These are phyloP conservation scores for Stomatorhinus ivindoensis DNA, from an alignment of 2,113 vertebrate species.

Conservation along the genomic window DNA sequence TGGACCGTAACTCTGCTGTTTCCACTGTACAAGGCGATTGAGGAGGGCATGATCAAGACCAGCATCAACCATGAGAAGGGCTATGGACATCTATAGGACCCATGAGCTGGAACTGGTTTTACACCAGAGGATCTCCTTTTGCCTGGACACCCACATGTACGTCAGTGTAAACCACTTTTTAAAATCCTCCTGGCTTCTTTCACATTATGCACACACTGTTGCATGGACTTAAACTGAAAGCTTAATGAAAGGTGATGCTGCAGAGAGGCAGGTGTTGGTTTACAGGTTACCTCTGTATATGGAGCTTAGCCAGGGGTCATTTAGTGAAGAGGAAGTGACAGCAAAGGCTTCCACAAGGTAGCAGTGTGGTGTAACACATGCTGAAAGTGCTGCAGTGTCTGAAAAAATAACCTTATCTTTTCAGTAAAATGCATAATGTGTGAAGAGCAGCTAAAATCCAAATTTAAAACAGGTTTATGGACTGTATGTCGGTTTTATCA, in stretches of 20 bases:
- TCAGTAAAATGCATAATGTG: not conserved
- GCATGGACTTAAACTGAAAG: not conserved
- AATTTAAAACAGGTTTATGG: too few species aligned
- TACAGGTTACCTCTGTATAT: too few species aligned
- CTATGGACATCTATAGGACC: constrained; percentile 89
- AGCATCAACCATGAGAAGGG: constrained; percentile 98
- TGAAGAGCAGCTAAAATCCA: too few species aligned
- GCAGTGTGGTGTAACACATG: not conserved
- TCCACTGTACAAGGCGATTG: constrained; percentile 69
- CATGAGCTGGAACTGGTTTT: constrained; percentile 93
- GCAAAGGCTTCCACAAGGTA: not conserved
- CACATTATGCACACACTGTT: not conserved
- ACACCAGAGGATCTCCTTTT: constrained; percentile 96
- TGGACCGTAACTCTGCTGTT: not conserved
- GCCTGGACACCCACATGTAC: constrained; percentile 96
- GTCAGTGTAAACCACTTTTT: constrained; percentile 74
- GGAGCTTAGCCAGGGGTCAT: not conserved
- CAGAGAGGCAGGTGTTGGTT: too few species aligned
- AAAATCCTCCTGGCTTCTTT: not conserved
- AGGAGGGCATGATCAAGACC: constrained; percentile 91
- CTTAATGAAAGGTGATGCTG: too few species aligned
- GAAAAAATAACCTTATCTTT: not conserved
- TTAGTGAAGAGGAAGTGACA: not conserved
- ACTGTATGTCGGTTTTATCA: too few species aligned
- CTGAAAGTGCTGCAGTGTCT: not conserved